phyloP scores from a whole-genome alignment of 1,140 invertebrate species.

The Popillia japonica region DNA sequence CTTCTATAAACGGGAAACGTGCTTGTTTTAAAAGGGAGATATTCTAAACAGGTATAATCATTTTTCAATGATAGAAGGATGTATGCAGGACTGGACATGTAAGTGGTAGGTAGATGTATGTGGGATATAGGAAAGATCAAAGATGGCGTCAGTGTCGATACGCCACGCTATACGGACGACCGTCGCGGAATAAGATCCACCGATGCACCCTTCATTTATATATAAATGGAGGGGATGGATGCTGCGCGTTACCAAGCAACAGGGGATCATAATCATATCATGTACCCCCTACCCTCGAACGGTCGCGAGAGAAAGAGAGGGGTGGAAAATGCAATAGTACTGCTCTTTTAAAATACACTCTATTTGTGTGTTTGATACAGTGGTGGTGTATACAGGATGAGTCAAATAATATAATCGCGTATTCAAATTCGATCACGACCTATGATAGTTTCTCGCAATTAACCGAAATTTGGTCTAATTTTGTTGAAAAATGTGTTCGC shows the following conservation, averaged over 20 bases:
- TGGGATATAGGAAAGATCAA: background rate
- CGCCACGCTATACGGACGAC: slow-evolving; percentile 17
- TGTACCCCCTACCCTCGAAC: slow-evolving; percentile 47
- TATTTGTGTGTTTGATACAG: slow-evolving; percentile 17
- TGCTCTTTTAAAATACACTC: slow-evolving; percentile 55
- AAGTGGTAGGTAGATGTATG: background rate
- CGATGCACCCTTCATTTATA: slow-evolving; percentile 51
- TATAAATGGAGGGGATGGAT: slow-evolving; percentile 55
- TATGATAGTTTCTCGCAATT: too few species aligned
- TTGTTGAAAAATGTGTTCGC: too few species aligned
- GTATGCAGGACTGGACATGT: background rate
- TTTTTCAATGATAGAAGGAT: background rate
- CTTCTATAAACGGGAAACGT: too few species aligned
- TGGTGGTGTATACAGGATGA: too few species aligned
- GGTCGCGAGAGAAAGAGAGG: slow-evolving; percentile 50
- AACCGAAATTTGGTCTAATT: too few species aligned
- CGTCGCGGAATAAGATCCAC: slow-evolving; percentile 28
- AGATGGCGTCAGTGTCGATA: slow-evolving; percentile 22
- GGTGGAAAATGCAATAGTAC: slow-evolving; percentile 48
- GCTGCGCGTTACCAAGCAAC: slow-evolving; percentile 58
- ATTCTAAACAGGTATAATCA: background rate
- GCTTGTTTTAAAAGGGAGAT: background rate
- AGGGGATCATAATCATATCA: slow-evolving; percentile 59
- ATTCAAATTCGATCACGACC: too few species aligned
- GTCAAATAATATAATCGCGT: too few species aligned